phyloP scores from a whole-genome alignment of 2,888 invertebrate genomes.

The Cheiracanthium punctorium region DNA sequence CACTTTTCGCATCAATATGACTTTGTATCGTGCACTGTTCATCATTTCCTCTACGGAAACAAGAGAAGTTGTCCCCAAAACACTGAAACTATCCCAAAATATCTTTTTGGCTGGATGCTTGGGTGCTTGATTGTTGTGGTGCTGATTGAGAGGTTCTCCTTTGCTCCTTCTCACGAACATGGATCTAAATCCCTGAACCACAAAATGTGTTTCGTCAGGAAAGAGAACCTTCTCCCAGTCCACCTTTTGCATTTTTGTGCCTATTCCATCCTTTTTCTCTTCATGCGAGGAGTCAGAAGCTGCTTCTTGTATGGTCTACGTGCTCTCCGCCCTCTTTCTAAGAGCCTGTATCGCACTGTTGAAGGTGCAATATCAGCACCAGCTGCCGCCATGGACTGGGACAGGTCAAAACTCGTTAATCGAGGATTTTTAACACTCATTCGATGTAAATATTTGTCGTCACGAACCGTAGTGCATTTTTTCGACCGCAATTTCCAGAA shows the following conservation, averaged over 20 bases:
- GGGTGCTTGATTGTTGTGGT: neutral
- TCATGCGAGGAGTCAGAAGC: neutral
- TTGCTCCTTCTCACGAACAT: constrained; percentile 1
- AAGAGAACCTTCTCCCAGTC: neutral
- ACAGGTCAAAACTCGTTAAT: constrained; percentile 9
- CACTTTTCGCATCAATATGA: neutral
- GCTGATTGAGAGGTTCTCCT: neutral
- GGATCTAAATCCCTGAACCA: neutral
- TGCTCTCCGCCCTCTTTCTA: neutral
- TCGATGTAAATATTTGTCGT: neutral
- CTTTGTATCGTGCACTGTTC: neutral
- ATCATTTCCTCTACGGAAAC: neutral
- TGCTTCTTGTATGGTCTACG: constrained; percentile 2
- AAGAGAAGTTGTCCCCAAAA: neutral
- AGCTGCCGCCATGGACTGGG: neutral
- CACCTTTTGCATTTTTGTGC: neutral
- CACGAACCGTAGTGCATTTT: neutral
- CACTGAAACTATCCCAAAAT: neutral
- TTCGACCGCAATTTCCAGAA: neutral
- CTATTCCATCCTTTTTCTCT: neutral
- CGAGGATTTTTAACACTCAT: constrained; percentile 9
- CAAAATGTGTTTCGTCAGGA: neutral
- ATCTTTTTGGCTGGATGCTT: neutral
- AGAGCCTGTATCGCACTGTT: constrained; percentile 8
- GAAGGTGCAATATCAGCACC: constrained; percentile 1